Evolutionary conservation across 2,888 invertebrate species (phyloP), one percentile per base, ranked within the genome.

Genomic region (Metallyticus violacea): DNA sequence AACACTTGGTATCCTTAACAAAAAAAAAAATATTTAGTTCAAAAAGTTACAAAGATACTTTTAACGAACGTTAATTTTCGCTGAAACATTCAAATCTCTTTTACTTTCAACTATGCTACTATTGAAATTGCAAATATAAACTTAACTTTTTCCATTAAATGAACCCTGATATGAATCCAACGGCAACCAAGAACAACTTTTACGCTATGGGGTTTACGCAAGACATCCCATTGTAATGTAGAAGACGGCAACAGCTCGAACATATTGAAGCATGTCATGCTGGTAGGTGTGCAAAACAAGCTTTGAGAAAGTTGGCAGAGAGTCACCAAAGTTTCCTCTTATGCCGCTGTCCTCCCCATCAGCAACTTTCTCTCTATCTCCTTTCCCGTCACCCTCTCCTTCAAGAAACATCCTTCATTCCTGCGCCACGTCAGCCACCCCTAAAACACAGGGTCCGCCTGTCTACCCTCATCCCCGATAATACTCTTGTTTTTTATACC

Each of bases 261-360:
- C 26, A 81, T 30, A 81, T 40, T 81, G 82, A 82, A 82, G 62
- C 82, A 62, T 82, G 82, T 82, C 82, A 82, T 25, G 82, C n/a
- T 30, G 30, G 81, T 15, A 9, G 82, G 40, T 62, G 40, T 62
- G 76, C 82, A 82, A 76, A 82, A 82, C 82, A 82, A 76, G 82
- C 82, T 82, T 26, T 22, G 40, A 15, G 76, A n/a, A 82, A 82
- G 62, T 82, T 82, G 82, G 82, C 30, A 25, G 76, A 27, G 82
- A n/a, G 82, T 26, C 62, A 82, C 40, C 82, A 82, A 82, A 82
- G 82, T 82, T 82, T 76, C 81, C 26, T 76, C 62, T 62, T 40
- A 27, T 76, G 30, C 81, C 9, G 28, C 9, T 25, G 28, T 25
- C 30, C 15, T 76, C 82, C 82, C 22, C 40, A 62, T 62, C 40